Base-by-base conservation (phyloP, 1,140 invertebrate genomes). In the Lepidotrigona ventralis region DNA sequence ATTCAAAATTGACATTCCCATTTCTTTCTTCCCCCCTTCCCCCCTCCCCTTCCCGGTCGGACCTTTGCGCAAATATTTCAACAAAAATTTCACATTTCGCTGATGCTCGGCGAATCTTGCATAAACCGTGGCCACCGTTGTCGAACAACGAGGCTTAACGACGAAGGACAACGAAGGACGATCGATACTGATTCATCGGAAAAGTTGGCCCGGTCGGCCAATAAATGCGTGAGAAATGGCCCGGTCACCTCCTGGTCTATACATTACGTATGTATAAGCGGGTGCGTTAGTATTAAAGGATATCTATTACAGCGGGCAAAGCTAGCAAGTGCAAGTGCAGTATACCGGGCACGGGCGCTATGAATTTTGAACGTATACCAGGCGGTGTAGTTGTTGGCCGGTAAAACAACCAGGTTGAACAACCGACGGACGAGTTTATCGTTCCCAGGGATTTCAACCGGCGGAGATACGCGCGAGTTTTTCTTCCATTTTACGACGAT, bases 291-390 rank as follows among this genome's bases (percentile, higher is more conserved):
- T 89, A 91, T 86, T 91, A 91, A 90, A 90, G 91, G 88, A 90
- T 91, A 91, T 91, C 89, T 90, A 91, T 91, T 91, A 91, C 90
- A 87, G 83, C 74, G 72, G 70, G 75, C 77, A 85, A n/a, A 17
- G 82, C 83, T 77, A 88, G 87, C 90, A 90, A 91, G 90, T 90
- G 84, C 89, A 89, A 91, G 90, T 89, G 89, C 90, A 91, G 90
- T 92, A 92, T 90, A 91, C 85, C 79, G 74, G 64, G 80, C 81
- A 89, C 82, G 2, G 86, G 86, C 79, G 88, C 89, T 88, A 92
- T 92, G 90, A 92, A 92, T 92, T 92, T 91, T 91, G 87, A 92
- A 89, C 78, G 66, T 86, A 87, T 88, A 90, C 84, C 86, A 82
- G 39, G 66, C 71, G 77, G 78, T 64, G 74, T 86, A 84, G 84